A percentile compares a stretch with the other conserved stretches of the same genome.
phyloP scores from a whole-genome alignment of 2,113 vertebrate genomes.

The Leucopsar rothschildi region DNA sequence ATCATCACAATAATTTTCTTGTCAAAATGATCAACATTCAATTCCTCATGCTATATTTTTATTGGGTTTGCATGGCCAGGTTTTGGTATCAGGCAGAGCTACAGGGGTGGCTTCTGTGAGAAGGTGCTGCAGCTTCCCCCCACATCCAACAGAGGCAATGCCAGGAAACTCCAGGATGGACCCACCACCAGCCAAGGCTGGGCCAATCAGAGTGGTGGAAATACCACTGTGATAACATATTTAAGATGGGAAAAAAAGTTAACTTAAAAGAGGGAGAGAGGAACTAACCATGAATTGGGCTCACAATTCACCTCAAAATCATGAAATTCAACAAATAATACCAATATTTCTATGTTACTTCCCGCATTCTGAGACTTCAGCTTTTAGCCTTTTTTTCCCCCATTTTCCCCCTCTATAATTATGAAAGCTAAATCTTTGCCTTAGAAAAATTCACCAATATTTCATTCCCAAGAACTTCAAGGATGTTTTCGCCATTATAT shows the following conservation, averaged over 20 bases:
- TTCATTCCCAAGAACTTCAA: neutral
- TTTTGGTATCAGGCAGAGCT: neutral
- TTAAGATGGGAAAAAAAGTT: neutral
- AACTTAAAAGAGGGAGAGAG: neutral
- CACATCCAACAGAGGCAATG: neutral
- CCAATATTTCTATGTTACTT: neutral
- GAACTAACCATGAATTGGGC: neutral
- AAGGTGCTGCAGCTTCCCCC: neutral
- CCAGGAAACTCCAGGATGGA: fast-evolving
- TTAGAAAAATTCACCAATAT: neutral
- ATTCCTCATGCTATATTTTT: neutral
- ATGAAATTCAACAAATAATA: neutral
- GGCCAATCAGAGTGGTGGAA: too few species aligned
- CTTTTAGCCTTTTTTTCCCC: neutral
- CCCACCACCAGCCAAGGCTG: neutral
- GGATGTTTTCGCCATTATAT: neutral
- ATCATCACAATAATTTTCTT: neutral
- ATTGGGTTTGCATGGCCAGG: neutral
- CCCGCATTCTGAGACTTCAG: neutral
- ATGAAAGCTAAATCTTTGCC: neutral
- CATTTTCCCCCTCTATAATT: neutral
- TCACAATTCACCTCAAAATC: neutral
- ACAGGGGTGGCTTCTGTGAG: neutral
- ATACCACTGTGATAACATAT: too few species aligned
- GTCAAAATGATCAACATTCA: neutral